phyloP scores from a whole-genome alignment of 2,113 vertebrate species.

The Halichoerus grypus region DNA sequence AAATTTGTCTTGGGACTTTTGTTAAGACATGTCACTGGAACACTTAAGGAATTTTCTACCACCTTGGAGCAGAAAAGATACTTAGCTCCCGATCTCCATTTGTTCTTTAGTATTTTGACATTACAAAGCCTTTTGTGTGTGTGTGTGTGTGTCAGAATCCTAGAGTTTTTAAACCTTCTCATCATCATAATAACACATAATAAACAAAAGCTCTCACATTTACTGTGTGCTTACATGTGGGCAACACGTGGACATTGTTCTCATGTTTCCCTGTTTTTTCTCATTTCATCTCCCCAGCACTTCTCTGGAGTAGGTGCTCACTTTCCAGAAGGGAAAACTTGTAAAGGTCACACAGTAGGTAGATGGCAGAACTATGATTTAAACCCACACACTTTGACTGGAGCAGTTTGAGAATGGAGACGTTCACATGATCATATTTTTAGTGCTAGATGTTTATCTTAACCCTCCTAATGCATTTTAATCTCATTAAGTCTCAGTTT shows the following conservation, averaged over 20 bases:
- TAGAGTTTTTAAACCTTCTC: not conserved
- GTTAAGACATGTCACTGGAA: not conserved
- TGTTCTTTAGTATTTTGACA: slow-evolving; percentile 42
- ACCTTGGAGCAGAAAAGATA: not conserved
- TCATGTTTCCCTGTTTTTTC: not conserved
- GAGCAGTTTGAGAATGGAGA: not conserved
- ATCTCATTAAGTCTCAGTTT: not conserved
- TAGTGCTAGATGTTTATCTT: not conserved
- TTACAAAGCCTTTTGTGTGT: not conserved
- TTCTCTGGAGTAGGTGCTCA: not conserved
- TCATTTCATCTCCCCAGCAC: not conserved
- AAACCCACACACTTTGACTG: not conserved
- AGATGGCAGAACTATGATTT: not conserved
- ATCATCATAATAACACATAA: not conserved
- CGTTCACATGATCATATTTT: not conserved
- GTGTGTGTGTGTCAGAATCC: not conserved
- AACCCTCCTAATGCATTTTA: not conserved
- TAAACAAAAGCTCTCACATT: not conserved
- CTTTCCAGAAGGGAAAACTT: not conserved
- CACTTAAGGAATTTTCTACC: not conserved
- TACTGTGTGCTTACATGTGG: not conserved
- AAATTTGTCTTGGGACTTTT: slow-evolving; percentile 15
- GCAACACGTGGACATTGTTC: not conserved
- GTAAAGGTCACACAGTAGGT: not conserved
- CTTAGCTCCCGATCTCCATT: not conserved